Evolutionary conservation across 1,140 invertebrate species (phyloP), one percentile per base, ranked within the genome.

Genomic region (Formica selysi): DNA sequence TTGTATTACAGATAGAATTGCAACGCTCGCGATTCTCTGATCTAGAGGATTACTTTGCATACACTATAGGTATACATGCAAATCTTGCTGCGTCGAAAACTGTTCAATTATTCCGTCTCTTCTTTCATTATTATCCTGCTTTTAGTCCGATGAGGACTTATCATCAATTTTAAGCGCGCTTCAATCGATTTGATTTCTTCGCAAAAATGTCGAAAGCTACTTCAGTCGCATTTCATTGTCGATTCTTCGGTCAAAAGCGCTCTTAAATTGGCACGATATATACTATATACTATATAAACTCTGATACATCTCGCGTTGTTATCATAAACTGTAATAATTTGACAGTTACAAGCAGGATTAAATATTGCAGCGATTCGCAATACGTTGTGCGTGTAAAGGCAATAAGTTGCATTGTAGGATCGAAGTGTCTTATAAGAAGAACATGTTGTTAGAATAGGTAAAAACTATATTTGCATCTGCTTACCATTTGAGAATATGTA

Each of bases 401-500:
- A 44, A 13, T 44, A 68, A 48, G 22, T 59, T 71, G 51, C 36
- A 32, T 59, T 22, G 78, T 41, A 26, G 13, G 13, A 26, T 44
- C 54, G 38, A 81, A 44, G 8, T 13, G 26, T 61, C 59, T 83
- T 62, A 74, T 16, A 51, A 26, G 76, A 41, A 3, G 19, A 73
- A 59, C 41, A 61, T 38, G 41, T 73, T 83, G 79, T 73, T 61
- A 61, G 79, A 83, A 83, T 74, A 61, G 16, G 38, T n/a, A 74
- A 83, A 81, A 74, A 83, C 41, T 59, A 13, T 32, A 36, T 64
- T 48, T 74, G 68, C 54, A 83, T 61, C 38, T 57, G 26, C 79
- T 83, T 74, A 59, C 68, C 29, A 61, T 41, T 74, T 54, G 22
- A 61, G 79, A 83, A 83, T 83, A 83, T 74, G 54, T 73, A 83